These are phyloP conservation scores for Scaptomyza tumidula DNA, from an alignment of 2,888 invertebrate species.

Conservation along the genomic window DNA sequence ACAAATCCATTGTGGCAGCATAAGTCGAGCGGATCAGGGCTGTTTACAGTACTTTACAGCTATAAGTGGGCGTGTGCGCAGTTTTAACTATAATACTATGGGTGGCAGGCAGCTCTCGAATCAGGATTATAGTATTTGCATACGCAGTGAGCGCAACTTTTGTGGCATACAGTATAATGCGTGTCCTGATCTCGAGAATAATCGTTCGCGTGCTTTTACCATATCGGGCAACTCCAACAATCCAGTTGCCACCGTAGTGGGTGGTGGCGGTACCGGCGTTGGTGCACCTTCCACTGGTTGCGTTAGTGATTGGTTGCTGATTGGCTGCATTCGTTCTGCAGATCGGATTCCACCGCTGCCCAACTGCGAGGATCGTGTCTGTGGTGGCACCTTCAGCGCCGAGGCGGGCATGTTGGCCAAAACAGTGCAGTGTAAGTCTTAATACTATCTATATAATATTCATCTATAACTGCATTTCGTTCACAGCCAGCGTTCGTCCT, in stretches of 20 bases:
- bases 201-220: constrained; percentile 90
- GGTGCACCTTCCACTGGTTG: constrained; percentile 86
- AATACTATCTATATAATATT: too few species aligned
- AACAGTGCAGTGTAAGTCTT: constrained; percentile 89
- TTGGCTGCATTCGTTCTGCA: constrained; percentile 88
- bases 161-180: constrained; percentile 93
- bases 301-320: constrained; percentile 91
- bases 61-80: constrained; percentile 91
- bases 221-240: constrained; percentile 91
- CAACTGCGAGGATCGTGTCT: constrained; percentile 91
- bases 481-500: constrained; percentile 91
- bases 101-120: constrained; percentile 92
- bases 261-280: constrained; percentile 86
- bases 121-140: constrained; percentile 94
- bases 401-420: constrained; percentile 89
- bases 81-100: constrained; percentile 92
- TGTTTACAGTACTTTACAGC: constrained; percentile 86
- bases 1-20: constrained; percentile 91
- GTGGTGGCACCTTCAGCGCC: constrained; percentile 91
- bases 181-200: constrained; percentile 89
- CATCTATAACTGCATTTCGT: constrained; percentile 50
- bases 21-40: constrained; percentile 86
- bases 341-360: constrained; percentile 86
- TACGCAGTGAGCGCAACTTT: constrained; percentile 93
- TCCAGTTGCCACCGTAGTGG: constrained; percentile 89